Percentiles rank a stretch among this genome's conserved stretches.
Evolutionary conservation across 2,797 vertebrate species (phyloP).

Genomic region (Phoeniculus purpureus): DNA sequence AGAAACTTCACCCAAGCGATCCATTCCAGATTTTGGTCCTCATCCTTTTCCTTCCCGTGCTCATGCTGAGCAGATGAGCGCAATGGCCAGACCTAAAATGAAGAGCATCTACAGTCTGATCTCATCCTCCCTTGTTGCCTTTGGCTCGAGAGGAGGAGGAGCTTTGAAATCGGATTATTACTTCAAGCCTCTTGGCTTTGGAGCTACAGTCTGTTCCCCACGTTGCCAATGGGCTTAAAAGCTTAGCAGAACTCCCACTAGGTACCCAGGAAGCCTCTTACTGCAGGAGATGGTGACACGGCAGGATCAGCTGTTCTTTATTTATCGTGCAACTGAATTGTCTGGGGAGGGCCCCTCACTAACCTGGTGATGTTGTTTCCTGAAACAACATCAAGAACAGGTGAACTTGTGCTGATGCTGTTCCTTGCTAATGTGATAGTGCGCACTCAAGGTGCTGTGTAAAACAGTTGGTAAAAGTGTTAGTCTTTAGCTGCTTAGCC

Average conservation of each 20-base stretch:
- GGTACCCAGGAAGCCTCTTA: conserved; percentile 75
- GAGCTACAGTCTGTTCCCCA: conserved; percentile 72
- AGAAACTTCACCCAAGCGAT: conserved; percentile 32
- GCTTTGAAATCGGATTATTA: conserved; percentile 75
- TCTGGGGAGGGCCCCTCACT: conserved; percentile 10
- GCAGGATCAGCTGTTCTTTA: conserved; percentile 75
- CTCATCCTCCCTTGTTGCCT: conserved; percentile 68
- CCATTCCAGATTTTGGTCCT: conserved; percentile 58
- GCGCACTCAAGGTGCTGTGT: neutral
- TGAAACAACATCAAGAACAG: conserved; percentile 32
- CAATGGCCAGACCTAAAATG: conserved; percentile 57
- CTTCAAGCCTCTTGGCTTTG: conserved; percentile 72
- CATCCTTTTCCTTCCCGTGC: conserved; percentile 2
- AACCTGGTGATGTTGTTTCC: conserved; percentile 4
- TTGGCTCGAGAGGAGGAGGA: conserved; percentile 65
- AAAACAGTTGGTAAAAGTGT: neutral
- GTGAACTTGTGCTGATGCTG: neutral
- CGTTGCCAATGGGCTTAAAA: conserved; percentile 74
- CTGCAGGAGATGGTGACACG: conserved; percentile 54
- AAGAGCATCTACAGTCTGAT: conserved; percentile 71
- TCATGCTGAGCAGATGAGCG: conserved; percentile 64
- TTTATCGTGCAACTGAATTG: conserved; percentile 36
- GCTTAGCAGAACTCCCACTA: conserved; percentile 76
- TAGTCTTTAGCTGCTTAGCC: neutral
- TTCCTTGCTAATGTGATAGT: neutral